These are phyloP conservation scores for Drosophila nikananu DNA, from an alignment of 1,140 invertebrate genomes.

Conservation along the genomic window DNA sequence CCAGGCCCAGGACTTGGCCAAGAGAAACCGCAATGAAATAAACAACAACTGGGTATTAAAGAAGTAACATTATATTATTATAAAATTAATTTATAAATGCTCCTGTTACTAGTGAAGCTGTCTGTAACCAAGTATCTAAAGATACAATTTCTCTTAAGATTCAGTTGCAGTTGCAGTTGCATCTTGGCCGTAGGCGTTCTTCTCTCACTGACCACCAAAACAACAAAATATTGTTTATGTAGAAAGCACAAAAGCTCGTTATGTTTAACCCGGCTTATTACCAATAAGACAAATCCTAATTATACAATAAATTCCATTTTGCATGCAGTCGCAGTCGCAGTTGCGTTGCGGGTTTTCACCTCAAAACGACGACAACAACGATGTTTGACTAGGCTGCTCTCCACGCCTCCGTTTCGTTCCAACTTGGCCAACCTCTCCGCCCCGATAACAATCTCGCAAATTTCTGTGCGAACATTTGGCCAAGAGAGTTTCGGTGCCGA, in stretches of 20 bases:
- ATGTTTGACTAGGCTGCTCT: constrained; percentile 65
- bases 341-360: constrained; percentile 74
- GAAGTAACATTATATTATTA: background rate
- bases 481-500: constrained; percentile 35
- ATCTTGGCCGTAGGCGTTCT: constrained; percentile 10
- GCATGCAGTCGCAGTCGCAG: constrained; percentile 67
- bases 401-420: constrained; percentile 64
- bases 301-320: constrained; percentile 85
- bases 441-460: constrained; percentile 79
- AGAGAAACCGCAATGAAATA: background rate
- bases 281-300: constrained; percentile 85
- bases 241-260: constrained; percentile 38
- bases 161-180: background rate
- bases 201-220: constrained; percentile 23
- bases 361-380: constrained; percentile 46
- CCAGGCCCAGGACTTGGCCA: constrained; percentile 3
- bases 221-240: constrained; percentile 30
- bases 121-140: background rate
- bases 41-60: background rate
- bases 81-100: background rate
- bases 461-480: constrained; percentile 64
- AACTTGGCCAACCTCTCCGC: constrained; percentile 38
- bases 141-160: background rate
- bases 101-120: background rate
- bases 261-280: constrained; percentile 78